A percentile compares a stretch with the other conserved stretches of the same genome.
Evolutionary conservation across 30 jellyfish, hydroid and myxozoan species (phyloP).

Genomic region (Nemopilema nomurai): DNA sequence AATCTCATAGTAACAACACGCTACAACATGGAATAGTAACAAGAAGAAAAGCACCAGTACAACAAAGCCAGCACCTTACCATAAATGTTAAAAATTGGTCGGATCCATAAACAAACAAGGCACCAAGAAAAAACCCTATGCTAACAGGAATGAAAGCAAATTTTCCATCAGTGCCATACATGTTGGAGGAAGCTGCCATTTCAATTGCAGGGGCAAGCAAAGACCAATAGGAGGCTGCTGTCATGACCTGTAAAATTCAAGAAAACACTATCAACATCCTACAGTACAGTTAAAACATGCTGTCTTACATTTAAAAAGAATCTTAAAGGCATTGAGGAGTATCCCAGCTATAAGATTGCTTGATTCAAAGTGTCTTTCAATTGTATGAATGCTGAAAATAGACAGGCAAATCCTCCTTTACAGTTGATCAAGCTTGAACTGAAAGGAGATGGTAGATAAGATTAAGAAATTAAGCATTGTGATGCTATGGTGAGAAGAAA

Average conservation of each 20-base stretch:
- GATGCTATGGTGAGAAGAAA: too few relatives aligned
- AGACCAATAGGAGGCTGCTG: slow-evolving; percentile 99
- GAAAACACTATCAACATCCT: background rate
- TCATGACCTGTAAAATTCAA: slow-evolving; percentile 75
- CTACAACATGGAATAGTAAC: too few relatives aligned
- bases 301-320: background rate
- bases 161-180: slow-evolving; percentile 84
- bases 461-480: too few relatives aligned
- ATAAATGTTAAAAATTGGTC: slow-evolving; percentile 74
- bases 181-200: slow-evolving; percentile 82
- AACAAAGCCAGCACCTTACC: slow-evolving; percentile 45
- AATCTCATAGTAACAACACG: too few relatives aligned
- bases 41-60: too few relatives aligned
- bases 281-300: background rate
- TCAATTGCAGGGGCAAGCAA: slow-evolving; percentile 96
- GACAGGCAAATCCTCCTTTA: too few relatives aligned
- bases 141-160: slow-evolving; percentile 90
- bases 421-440: too few relatives aligned
- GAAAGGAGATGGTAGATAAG: too few relatives aligned
- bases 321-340: too few relatives aligned
- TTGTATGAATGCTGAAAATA: too few relatives aligned
- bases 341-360: too few relatives aligned
- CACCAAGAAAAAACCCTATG: slow-evolving; percentile 91
- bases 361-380: too few relatives aligned
- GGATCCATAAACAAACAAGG: slow-evolving; percentile 83